Evolutionary conservation across 2,113 vertebrate genomes (phyloP).

Genomic region (Promerops cafer): DNA sequence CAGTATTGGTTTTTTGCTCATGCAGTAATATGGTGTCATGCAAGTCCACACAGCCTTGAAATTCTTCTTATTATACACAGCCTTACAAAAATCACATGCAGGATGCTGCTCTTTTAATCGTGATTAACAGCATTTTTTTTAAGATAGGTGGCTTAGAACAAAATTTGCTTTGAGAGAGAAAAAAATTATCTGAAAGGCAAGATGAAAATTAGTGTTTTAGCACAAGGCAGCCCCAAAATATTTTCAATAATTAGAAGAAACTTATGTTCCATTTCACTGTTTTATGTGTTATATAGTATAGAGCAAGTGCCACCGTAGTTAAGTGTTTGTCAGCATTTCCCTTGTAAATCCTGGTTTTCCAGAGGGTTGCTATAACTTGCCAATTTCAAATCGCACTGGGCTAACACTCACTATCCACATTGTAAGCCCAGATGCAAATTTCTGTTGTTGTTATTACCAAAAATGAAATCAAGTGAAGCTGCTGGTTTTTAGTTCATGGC

Average conservation of each 20-base stretch:
- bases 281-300: background rate
- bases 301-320: constrained; percentile 29
- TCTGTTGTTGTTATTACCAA: constrained; percentile 57
- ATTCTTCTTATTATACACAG: background rate
- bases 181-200: background rate
- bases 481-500: constrained; percentile 31
- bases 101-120: background rate
- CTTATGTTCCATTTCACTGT: constrained; percentile 35
- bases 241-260: constrained; percentile 43
- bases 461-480: constrained; percentile 63
- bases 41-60: constrained; percentile 41
- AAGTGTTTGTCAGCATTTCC: constrained; percentile 48
- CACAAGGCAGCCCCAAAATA: constrained; percentile 27
- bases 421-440: constrained; percentile 58
- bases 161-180: background rate
- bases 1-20: constrained; percentile 22
- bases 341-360: constrained; percentile 43
- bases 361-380: constrained; percentile 35
- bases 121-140: background rate
- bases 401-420: background rate
- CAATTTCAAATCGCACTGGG: constrained; percentile 51
- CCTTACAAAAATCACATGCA: background rate
- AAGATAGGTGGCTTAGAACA: constrained; percentile 9
- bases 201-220: background rate
- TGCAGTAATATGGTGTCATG: constrained; percentile 34